Evolutionary conservation across 1,140 invertebrate genomes (phyloP).

Genomic region (Polyergus mexicanus): DNA sequence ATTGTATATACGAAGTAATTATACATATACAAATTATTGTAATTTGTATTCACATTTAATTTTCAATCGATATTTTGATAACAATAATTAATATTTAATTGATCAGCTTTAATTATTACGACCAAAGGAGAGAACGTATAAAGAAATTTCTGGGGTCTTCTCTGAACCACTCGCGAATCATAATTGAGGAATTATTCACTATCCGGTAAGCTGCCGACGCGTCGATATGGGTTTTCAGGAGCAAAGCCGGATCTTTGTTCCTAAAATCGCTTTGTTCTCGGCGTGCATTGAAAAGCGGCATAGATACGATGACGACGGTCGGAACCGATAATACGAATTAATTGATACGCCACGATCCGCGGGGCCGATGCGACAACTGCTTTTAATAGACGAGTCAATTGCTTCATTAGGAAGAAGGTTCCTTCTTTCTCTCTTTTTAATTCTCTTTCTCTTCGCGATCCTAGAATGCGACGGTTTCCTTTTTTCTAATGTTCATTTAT

Average conservation of each 20-base stretch:
- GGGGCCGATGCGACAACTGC: neutral
- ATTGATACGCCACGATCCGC: slow-evolving; percentile 33
- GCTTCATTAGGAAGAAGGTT: slow-evolving; percentile 29
- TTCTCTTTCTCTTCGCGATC: slow-evolving; percentile 1
- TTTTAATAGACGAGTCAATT: slow-evolving; percentile 54
- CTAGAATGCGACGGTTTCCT: neutral
- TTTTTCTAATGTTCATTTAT: slow-evolving; percentile 7
- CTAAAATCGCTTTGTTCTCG: slow-evolving; percentile 27
- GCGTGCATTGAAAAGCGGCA: neutral
- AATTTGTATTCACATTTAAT: neutral
- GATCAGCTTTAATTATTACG: neutral
- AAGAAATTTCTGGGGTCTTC: neutral
- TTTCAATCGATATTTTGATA: neutral
- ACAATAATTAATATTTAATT: neutral
- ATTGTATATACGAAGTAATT: neutral
- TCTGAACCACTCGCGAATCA: neutral
- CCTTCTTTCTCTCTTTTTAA: neutral
- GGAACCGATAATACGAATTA: slow-evolving; percentile 51
- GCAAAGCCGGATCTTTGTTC: slow-evolving; percentile 24
- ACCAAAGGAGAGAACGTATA: neutral
- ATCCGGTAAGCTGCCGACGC: neutral
- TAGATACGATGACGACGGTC: neutral
- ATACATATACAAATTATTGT: neutral
- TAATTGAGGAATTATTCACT: slow-evolving; percentile 35
- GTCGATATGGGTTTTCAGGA: slow-evolving; percentile 3